phyloP scores from a whole-genome alignment of 2,113 vertebrate species.

The Ictidomys tridecemlineatus region DNA sequence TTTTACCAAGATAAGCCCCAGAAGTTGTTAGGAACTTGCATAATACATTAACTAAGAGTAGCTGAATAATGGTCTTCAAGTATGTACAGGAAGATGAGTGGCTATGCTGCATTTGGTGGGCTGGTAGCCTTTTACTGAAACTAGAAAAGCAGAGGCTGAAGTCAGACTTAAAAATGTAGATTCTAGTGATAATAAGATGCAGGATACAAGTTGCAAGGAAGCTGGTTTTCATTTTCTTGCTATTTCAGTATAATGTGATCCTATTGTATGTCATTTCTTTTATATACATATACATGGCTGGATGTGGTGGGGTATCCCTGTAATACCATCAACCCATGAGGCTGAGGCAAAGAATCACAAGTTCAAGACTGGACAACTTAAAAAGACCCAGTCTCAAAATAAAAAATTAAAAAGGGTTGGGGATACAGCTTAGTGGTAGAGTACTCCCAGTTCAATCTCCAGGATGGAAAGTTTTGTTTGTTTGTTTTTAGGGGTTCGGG shows the following conservation, averaged over 20 bases:
- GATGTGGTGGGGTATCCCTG: too few relatives aligned
- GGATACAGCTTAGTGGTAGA: too few relatives aligned
- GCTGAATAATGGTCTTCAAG: neutral
- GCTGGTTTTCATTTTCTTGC: neutral
- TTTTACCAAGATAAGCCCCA: constrained; percentile 51
- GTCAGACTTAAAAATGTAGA: neutral
- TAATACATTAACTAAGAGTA: constrained; percentile 29
- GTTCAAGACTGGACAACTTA: too few relatives aligned
- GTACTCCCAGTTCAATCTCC: too few relatives aligned
- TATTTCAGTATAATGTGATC: neutral
- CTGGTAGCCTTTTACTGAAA: neutral
- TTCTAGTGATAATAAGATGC: neutral
- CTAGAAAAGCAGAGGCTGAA: neutral
- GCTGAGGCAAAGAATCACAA: too few relatives aligned
- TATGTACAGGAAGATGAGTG: neutral
- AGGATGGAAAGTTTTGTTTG: too few relatives aligned
- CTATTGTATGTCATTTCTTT: neutral
- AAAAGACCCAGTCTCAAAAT: too few relatives aligned
- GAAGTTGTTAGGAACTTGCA: constrained; percentile 58
- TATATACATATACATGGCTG: neutral
- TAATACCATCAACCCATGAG: too few relatives aligned
- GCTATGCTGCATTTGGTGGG: neutral
- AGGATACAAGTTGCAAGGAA: neutral
- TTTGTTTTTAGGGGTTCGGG: too few relatives aligned
- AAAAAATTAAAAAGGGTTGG: too few relatives aligned